Evolutionary conservation across 2,113 vertebrate species (phyloP), one percentile per base, ranked within the genome.

Genomic region (Anoura caudifer): DNA sequence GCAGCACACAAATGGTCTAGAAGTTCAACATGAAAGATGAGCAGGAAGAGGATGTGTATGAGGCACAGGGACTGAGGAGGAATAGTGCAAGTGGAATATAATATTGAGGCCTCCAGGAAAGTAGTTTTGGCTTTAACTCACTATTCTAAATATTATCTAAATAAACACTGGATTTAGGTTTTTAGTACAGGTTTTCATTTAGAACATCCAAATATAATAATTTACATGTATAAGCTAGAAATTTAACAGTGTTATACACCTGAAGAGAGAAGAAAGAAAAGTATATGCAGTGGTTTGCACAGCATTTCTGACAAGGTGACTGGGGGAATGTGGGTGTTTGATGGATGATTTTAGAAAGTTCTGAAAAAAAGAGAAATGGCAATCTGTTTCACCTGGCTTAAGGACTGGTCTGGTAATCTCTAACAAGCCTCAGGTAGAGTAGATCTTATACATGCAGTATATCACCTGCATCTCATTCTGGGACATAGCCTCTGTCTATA

Each of bases 401-500:
- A 82, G 41, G 38, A 65, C 43, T 9, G 11, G n/a, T 90, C 59
- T 91, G 43, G 4, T 61, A 36, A 88, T 92, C 26, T 61, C 61
- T 92, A 91, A 92, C 1, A 87, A 76, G 24, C 31, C 15, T 86
- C 31, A 86, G 56, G 52, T 84, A 38, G 75, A 77, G 12, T 80
- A 87, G 52, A 89, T 15, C 50, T 87, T 76, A n/a, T 16, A 86
- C 28, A 92, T 52, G 41, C 17, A 85, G 52, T 75, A 28, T 82
- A 45, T 97, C 52, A 93, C 69, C 85, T 90, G 73, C n/a, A 45
- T 95, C 81, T 94, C 76, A 80, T 83, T 92, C 67, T 86, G 85
- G 45, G 67, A 88, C 22, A 19, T 96, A 86, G 94, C 81, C 54
- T 45, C 7, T 95, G 67, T 97, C 95, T 97, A 50, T 77, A 81